phyloP scores from a whole-genome alignment of 2,113 vertebrate genomes.

The Aegithalos caudatus region DNA sequence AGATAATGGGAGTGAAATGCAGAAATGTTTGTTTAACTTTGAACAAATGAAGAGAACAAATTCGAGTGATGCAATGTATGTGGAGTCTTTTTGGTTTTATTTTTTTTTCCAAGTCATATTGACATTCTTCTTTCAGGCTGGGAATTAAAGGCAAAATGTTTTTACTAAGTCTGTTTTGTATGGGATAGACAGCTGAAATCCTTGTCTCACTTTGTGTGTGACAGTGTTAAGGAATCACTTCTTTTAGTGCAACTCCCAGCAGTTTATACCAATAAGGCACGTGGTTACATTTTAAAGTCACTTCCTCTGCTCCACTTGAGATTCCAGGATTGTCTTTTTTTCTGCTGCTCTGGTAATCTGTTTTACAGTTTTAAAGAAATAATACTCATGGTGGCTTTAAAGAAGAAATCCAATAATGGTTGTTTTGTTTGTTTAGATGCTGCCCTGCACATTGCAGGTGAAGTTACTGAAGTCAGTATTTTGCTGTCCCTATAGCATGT shows the following conservation, averaged over 20 bases:
- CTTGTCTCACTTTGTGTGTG: neutral
- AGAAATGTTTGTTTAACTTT: constrained; percentile 15
- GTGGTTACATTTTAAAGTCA: neutral
- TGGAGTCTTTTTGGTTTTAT: neutral
- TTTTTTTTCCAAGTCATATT: neutral
- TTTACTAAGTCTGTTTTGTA: neutral
- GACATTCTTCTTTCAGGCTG: neutral
- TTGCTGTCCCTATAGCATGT: neutral
- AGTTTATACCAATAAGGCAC: neutral
- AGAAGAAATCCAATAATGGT: neutral
- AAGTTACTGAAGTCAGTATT: neutral
- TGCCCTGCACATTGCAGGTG: neutral
- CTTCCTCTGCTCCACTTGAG: neutral
- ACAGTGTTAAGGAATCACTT: neutral
- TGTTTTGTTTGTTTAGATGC: neutral
- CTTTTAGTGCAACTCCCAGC: neutral
- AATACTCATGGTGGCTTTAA: neutral
- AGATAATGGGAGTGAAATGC: neutral
- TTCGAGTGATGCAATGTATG: neutral
- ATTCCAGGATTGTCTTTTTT: neutral
- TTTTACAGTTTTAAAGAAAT: neutral
- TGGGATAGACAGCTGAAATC: neutral
- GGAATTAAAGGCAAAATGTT: neutral
- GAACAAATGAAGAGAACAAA: neutral
- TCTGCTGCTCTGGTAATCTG: neutral